These are phyloP conservation scores for Tethya wilhelma DNA, from an alignment of 37 sponge, comb jelly and placozoan species.

Conservation along the genomic window DNA sequence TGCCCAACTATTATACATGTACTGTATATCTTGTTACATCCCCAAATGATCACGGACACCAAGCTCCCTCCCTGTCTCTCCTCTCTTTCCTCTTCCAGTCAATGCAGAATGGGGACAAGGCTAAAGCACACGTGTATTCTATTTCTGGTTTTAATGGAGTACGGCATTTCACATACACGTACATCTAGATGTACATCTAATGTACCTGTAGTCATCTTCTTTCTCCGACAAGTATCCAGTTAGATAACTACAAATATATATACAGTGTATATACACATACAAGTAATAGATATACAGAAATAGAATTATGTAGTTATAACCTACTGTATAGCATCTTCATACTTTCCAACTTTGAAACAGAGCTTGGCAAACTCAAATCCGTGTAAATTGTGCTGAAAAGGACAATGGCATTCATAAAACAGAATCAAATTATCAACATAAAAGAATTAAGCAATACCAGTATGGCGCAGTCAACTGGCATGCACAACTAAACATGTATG, in stretches of 20 bases:
- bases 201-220: constrained; percentile 37
- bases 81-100: too few relatives aligned
- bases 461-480: too few relatives aligned
- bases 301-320: neutral
- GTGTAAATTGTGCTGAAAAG: constrained; percentile 46
- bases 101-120: too few relatives aligned
- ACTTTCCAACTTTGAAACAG: constrained; percentile 44
- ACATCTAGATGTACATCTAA: neutral
- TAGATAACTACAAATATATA: constrained; percentile 44
- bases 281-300: neutral
- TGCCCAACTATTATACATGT: too few relatives aligned
- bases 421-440: too few relatives aligned
- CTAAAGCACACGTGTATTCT: too few relatives aligned
- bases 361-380: constrained; percentile 68
- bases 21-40: too few relatives aligned
- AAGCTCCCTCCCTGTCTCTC: too few relatives aligned
- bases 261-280: neutral
- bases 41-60: too few relatives aligned
- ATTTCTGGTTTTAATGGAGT: too few relatives aligned
- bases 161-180: neutral
- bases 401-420: neutral
- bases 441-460: too few relatives aligned
- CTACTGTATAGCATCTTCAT: constrained; percentile 38
- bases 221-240: constrained; percentile 47
- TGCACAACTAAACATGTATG: too few relatives aligned